These are phyloP conservation scores for Sebastolobus alascanus DNA, from an alignment of 2,797 vertebrate species.

Conservation along the genomic window DNA sequence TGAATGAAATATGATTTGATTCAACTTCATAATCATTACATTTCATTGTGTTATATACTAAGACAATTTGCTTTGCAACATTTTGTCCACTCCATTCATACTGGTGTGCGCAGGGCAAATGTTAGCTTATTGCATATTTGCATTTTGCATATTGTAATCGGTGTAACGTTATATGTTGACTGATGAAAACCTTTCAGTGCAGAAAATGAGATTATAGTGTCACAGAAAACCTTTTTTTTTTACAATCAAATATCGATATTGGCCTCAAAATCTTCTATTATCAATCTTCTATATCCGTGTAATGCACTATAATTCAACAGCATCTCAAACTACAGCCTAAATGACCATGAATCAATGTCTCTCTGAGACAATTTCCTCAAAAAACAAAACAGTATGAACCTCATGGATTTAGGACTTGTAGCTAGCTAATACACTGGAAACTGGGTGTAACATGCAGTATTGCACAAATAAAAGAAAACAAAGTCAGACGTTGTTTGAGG, in stretches of 20 bases:
- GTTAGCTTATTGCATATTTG: background rate
- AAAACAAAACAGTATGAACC: background rate
- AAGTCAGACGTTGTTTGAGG: background rate
- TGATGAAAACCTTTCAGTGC: background rate
- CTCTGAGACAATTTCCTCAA: background rate
- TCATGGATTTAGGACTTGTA: background rate
- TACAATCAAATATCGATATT: background rate
- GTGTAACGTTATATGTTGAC: background rate
- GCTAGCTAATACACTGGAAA: background rate
- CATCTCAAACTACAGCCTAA: background rate
- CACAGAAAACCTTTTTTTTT: background rate
- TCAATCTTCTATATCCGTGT: background rate
- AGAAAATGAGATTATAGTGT: background rate
- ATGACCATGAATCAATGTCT: background rate
- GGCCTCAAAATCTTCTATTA: background rate
- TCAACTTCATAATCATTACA: background rate
- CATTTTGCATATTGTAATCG: background rate
- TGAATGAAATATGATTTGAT: background rate
- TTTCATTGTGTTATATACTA: background rate
- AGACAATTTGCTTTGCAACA: background rate
- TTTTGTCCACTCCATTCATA: background rate
- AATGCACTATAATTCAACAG: background rate
- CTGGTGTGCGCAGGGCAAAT: fast-evolving
- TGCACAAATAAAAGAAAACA: background rate
- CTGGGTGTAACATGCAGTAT: background rate